Evolutionary conservation across 2,888 invertebrate species (phyloP).

Genomic region (Latheticus oryzae): DNA sequence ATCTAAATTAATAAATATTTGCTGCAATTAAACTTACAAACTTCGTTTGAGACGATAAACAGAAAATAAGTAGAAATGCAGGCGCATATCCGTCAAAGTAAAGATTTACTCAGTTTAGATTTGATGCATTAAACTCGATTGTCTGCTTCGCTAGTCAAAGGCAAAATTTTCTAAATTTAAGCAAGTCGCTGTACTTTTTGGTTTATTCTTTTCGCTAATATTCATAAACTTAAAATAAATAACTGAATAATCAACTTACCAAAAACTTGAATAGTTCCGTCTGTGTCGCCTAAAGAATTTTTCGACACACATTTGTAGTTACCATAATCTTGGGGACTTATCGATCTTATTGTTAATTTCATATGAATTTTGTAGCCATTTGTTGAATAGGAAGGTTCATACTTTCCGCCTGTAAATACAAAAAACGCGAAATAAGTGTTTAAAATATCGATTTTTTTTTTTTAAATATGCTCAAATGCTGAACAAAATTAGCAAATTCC

Average conservation of each 20-base stretch:
- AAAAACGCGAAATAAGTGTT: too few species aligned
- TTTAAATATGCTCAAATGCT: too few species aligned
- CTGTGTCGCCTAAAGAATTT: slow-evolving; percentile 79
- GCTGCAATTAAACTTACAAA: too few species aligned
- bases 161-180: slow-evolving; percentile 43
- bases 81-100: slow-evolving; percentile 37
- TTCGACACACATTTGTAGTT: slow-evolving; percentile 80
- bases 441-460: too few species aligned
- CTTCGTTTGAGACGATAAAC: too few species aligned
- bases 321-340: slow-evolving; percentile 73
- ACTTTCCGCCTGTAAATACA: slow-evolving; percentile 62
- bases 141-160: slow-evolving; percentile 55
- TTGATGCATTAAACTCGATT: slow-evolving; percentile 56
- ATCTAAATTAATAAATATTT: too few species aligned
- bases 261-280: slow-evolving; percentile 79
- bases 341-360: slow-evolving; percentile 76
- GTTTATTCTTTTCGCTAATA: slow-evolving; percentile 37
- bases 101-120: slow-evolving; percentile 44
- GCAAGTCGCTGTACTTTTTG: slow-evolving; percentile 34
- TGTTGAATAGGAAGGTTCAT: slow-evolving; percentile 76
- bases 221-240: slow-evolving; percentile 41
- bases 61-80: slow-evolving; percentile 34
- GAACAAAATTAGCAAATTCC: too few species aligned
- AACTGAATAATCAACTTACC: slow-evolving; percentile 68
- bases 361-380: slow-evolving; percentile 80